Conservation (phyloP, 35 echinoderm and acorn worm genomes). For the Amphiura filiformis region DNA sequence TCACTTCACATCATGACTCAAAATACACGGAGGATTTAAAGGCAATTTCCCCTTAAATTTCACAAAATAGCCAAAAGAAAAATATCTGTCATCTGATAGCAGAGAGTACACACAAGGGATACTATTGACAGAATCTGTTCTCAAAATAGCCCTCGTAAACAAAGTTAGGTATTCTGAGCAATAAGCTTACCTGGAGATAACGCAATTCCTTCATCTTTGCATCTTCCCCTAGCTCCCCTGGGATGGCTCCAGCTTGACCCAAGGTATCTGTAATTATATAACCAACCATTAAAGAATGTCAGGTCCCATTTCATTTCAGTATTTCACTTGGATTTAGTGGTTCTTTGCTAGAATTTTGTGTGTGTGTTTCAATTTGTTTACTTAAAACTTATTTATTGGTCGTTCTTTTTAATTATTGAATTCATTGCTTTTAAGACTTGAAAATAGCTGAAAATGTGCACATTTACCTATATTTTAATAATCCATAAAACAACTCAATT, state of each 20-base stretch:
- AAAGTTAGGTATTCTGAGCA: not conserved
- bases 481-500: too few species aligned
- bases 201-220: not conserved
- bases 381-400: too few species aligned
- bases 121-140: not conserved
- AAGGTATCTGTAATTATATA: not conserved
- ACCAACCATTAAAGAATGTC: not conserved
- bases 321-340: not conserved
- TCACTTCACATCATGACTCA: too few species aligned
- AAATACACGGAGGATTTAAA: too few species aligned
- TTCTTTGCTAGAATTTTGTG: not conserved
- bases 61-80: not conserved
- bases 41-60: too few species aligned
- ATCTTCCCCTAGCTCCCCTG: not conserved
- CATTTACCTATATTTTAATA: too few species aligned
- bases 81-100: not conserved
- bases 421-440: too few species aligned
- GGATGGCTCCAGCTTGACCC: not conserved
- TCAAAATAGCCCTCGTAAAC: not conserved
- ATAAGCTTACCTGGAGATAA: constrained; percentile 3
- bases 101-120: not conserved
- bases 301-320: not conserved
- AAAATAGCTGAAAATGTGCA: too few species aligned
- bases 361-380: not conserved
- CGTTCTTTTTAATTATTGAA: too few species aligned